Base-by-base conservation (phyloP, 2,113 vertebrate genomes). In the Thomomys bottae region DNA sequence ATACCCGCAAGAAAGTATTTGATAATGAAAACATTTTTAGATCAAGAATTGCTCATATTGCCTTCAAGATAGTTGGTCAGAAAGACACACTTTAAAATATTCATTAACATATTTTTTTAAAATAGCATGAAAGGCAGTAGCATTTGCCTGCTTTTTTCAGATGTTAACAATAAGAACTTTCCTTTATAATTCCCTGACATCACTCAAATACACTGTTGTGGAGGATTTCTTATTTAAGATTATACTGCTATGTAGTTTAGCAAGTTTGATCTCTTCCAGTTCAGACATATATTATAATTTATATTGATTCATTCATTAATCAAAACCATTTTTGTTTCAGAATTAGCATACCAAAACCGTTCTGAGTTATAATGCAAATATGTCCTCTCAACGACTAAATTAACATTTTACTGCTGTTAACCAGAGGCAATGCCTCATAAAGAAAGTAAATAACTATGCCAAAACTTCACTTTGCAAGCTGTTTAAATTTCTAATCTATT, bases 291-390 rank as follows among this genome's bases (percentile, higher is more conserved):
- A 11, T 79, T 93, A 90, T 61, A 88, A 96, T 97, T 97, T 87
- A 80, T 96, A 97, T 93, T 96, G 95, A 97, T 96, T 96, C 1
- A 67, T 61, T 78, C 81, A 96, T 95, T 97, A 97, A 97, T 97
- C 90, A 96, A 88, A 93, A 67, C 24, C 85, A 94, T 93, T 97
- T 96, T 96, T 95, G 90, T 94, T 97, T 97, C 76, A 92, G 59
- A 96, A 97, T 96, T 97, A 97, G 85, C 93, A 96, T 94, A 96
- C 67, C 78, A 92, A 97, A 96, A 97, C 75, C 92, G 45, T 96
- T 96, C 93, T 97, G 87, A 95, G 93, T 96, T 97, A 95, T 92
- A 96, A 97, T 96, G 96, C 91, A 97, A 97, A 97, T 97, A 97
- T 86, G 40, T 89, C 91, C 91, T 96, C 97, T 96, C 95, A 97